Evolutionary conservation across 2,797 vertebrate genomes (phyloP).

Genomic region (Petrocephalus sullivani): DNA sequence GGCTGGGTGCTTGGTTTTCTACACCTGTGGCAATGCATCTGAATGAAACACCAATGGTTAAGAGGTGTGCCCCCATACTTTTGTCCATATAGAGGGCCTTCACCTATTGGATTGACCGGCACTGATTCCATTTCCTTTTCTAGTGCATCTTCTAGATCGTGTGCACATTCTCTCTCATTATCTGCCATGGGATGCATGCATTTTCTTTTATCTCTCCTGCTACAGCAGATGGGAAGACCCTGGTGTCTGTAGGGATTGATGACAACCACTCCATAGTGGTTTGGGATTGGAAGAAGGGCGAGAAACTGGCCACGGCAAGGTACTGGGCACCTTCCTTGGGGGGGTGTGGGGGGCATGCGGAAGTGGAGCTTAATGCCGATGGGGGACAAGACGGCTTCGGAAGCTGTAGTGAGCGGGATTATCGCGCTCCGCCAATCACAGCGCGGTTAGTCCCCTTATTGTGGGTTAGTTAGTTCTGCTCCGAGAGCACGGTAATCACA

Average conservation of each 20-base stretch:
- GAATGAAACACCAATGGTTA: not conserved
- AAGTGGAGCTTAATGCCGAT: not conserved
- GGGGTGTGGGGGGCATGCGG: no score
- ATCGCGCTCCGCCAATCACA: not conserved
- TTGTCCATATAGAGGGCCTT: not conserved
- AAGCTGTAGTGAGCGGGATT: not conserved
- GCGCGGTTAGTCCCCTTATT: not conserved
- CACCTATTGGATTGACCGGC: not conserved
- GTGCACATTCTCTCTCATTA: not conserved
- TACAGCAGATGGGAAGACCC: conserved; percentile 85
- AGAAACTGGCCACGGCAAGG: conserved; percentile 85
- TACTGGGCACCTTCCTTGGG: conserved; percentile 37
- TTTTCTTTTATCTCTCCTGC: conserved; percentile 25
- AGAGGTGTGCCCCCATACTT: not conserved
- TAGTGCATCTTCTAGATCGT: not conserved
- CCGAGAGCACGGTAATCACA: not conserved
- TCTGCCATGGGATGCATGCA: not conserved
- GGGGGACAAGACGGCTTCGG: not conserved
- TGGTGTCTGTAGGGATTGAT: conserved; percentile 86
- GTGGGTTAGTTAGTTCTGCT: not conserved
- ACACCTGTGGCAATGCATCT: not conserved
- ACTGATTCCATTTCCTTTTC: not conserved
- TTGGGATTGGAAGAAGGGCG: conserved; percentile 98
- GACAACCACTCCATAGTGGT: conserved; percentile 85
- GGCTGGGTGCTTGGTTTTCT: not conserved